Percentiles rank a stretch among this genome's conserved stretches.
Conservation (phyloP, 2,888 invertebrate genomes). For the Meiosimyza decipiens region DNA sequence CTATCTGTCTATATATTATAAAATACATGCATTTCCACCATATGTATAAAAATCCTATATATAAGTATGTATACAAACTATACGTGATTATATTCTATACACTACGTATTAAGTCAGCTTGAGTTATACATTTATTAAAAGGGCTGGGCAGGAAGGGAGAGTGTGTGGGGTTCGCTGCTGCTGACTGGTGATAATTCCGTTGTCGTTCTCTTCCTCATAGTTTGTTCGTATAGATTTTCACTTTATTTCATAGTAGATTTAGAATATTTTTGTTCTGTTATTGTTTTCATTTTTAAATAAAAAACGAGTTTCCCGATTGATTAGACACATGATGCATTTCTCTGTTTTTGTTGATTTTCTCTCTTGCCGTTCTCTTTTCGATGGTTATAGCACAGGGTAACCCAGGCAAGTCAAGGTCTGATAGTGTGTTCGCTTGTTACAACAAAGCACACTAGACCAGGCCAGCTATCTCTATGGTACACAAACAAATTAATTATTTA, state of each 20-base stretch:
- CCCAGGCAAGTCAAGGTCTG: background rate
- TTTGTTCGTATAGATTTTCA: background rate
- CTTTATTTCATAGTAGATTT: background rate
- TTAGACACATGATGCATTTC: background rate
- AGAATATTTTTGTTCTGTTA: constrained; percentile 14
- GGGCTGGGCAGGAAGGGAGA: constrained; percentile 3
- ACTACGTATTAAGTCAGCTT: constrained; percentile 6
- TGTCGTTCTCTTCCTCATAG: background rate
- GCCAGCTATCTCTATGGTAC: background rate
- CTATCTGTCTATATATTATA: constrained; percentile 6
- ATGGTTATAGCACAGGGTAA: too few species aligned
- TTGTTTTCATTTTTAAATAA: constrained; percentile 27
- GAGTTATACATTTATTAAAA: background rate
- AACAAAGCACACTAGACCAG: background rate
- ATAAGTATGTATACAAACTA: too few species aligned
- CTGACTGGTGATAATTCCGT: background rate
- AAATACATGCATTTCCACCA: background rate
- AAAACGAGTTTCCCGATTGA: background rate
- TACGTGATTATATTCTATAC: background rate
- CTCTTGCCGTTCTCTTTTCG: too few species aligned
- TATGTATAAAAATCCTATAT: background rate
- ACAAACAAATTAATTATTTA: background rate
- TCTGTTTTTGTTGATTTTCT: constrained; percentile 13
- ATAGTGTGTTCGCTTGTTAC: background rate
- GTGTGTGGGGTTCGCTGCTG: background rate